These are phyloP conservation scores for Andrena marginata DNA, from an alignment of 2,888 invertebrate species.

Conservation along the genomic window DNA sequence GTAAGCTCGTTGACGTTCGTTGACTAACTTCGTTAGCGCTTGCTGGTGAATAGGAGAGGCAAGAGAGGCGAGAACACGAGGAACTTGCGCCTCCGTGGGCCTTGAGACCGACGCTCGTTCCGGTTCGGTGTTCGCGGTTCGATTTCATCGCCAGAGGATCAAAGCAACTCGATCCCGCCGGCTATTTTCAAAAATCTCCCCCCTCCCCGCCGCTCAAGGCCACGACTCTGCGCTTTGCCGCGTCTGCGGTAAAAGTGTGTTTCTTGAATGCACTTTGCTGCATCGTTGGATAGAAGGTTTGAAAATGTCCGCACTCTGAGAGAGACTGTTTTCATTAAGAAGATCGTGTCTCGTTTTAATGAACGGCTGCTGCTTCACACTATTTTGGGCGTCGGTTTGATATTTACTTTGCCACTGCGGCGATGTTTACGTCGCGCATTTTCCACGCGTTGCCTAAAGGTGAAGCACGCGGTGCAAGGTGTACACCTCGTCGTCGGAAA, in stretches of 20 bases:
- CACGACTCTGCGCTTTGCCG: too few species aligned
- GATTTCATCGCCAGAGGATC: constrained; percentile 46
- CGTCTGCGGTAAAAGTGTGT: too few species aligned
- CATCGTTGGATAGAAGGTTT: too few species aligned
- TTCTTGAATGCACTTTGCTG: too few species aligned
- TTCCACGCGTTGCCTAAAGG: neutral
- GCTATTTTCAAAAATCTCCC: too few species aligned
- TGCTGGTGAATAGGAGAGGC: constrained; percentile 9
- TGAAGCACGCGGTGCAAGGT: constrained; percentile 7
- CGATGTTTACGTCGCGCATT: neutral
- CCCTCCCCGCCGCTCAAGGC: too few species aligned
- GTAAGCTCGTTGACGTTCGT: constrained; percentile 65
- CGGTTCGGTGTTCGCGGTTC: constrained; percentile 52
- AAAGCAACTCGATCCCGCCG: neutral
- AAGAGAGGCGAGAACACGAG: constrained; percentile 1
- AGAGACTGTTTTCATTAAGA: too few species aligned
- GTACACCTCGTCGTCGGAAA: constrained; percentile 25
- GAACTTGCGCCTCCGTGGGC: constrained; percentile 21
- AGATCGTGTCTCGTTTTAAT: too few species aligned
- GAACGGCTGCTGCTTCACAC: too few species aligned
- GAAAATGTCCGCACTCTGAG: too few species aligned
- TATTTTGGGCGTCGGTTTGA: too few species aligned
- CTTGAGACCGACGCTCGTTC: constrained; percentile 62
- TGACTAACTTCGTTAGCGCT: constrained; percentile 66
- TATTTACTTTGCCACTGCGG: neutral